A percentile compares a stretch with the other conserved stretches of the same genome.
Evolutionary conservation across 64 coral and sea anemone genomes (phyloP).

Genomic region (Catalaphyllia jardinei): DNA sequence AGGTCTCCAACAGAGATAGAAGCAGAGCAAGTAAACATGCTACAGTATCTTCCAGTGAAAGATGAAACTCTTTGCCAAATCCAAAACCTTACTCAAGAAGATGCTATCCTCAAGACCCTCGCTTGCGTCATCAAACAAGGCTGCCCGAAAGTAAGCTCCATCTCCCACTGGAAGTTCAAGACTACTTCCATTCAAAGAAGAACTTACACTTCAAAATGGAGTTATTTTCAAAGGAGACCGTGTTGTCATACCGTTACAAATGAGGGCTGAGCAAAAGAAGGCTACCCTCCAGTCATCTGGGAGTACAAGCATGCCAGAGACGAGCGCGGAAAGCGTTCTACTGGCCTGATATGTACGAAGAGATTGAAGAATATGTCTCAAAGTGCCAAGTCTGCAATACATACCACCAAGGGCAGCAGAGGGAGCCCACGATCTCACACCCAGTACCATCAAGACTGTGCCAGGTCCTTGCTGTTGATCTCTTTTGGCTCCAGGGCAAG

Average conservation of each 20-base stretch:
- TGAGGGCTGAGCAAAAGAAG: constrained; percentile 20
- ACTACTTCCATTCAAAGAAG: constrained; percentile 49
- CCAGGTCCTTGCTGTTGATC: no score
- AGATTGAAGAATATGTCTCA: constrained; percentile 17
- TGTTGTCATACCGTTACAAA: constrained; percentile 17
- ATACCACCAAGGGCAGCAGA: not conserved
- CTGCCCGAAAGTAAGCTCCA: constrained; percentile 16
- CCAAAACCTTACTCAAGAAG: no score
- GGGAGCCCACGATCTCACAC: constrained; percentile 9
- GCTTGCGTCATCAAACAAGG: constrained; percentile 19
- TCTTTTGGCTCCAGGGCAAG: not conserved
- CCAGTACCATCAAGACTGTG: no score
- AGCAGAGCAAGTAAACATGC: constrained; percentile 26
- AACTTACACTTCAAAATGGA: constrained; percentile 28
- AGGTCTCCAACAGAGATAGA: constrained; percentile 55
- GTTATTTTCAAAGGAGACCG: constrained; percentile 53
- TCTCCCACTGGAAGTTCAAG: not conserved
- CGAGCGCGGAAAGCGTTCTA: constrained; percentile 33
- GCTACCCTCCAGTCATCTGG: constrained; percentile 43
- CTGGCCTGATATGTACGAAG: constrained; percentile 30
- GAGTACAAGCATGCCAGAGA: constrained; percentile 47
- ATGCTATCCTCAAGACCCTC: not conserved
- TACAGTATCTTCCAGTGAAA: constrained; percentile 61
- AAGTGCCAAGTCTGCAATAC: constrained; percentile 9
- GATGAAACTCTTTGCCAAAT: constrained; percentile 41